Base-by-base conservation (phyloP, 2,888 invertebrate genomes). In the Tenthredo scrophulariae region DNA sequence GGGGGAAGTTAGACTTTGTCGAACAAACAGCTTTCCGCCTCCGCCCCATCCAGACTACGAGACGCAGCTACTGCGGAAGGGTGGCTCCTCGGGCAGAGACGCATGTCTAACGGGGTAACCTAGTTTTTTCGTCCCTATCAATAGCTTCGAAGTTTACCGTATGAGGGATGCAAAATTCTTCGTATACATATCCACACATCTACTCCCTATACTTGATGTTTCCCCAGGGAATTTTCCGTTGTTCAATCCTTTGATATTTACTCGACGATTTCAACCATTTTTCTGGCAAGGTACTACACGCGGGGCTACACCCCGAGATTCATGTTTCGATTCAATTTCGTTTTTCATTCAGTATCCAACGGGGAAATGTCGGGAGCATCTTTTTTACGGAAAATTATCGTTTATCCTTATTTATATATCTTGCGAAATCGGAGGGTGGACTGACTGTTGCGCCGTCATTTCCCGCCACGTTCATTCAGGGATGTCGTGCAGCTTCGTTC, bases 401-500 rank as follows among this genome's bases (percentile, higher is more conserved):
- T 22, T 43, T 15, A 40, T 26, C 72, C n/a, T n/a, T 43, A 9
- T 74, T 22, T 33, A 10, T 62, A 58, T 62, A 37, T 79, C 29
- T 6, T 33, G 77, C 9, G 22, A 26, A 9, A 7, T 29, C 15
- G 50, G 13, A 37, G 33, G 18, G 29, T 26, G 62, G 62, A 62
- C 80, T 80, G 77, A n/a, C 65, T 67, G 82, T 83, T 65, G 67
- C 82, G 82, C 67, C 67, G 82, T 83, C 82, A 90, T 92, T 93
- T 92, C 92, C 91, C 92, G 92, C 92, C 92, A 92, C 91, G 89
- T 92, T 92, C 93, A 93, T 92, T 92, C 91, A 92, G 90, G 89
- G 88, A 91, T 90, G 67, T 54, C 50, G 67, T 83, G 18, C 50
- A 37, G 65, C 91, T 88, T 86, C 87, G 87, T 84, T 89, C 90